phyloP scores from a whole-genome alignment of 2,797 vertebrate species.

The Lithobates pipiens region DNA sequence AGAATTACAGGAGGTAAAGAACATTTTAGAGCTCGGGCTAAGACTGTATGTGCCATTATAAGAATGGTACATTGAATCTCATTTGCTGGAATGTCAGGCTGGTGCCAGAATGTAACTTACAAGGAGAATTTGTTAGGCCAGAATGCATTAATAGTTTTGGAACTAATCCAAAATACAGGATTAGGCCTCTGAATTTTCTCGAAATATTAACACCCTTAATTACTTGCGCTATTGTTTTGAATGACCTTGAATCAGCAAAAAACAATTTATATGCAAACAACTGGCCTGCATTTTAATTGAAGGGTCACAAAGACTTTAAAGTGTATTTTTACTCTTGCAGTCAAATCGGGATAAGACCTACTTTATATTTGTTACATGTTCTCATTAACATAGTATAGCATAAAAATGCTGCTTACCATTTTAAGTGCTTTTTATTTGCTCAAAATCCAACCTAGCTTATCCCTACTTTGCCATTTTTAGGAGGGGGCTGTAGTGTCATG shows the following conservation, averaged over 20 bases:
- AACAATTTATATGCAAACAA: conserved; percentile 51
- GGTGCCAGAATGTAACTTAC: conserved; percentile 34
- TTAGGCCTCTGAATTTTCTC: conserved; percentile 34
- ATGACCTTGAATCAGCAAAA: conserved; percentile 51
- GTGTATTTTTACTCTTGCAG: too few relatives aligned
- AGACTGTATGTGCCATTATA: conserved; percentile 34
- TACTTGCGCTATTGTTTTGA: conserved; percentile 20
- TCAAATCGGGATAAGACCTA: not conserved
- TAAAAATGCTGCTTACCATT: too few relatives aligned
- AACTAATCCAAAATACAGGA: conserved; percentile 50
- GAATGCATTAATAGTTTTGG: conserved; percentile 52
- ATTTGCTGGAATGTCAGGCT: conserved; percentile 55
- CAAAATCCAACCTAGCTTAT: too few relatives aligned
- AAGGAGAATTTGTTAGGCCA: conserved; percentile 55
- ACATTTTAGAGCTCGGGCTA: conserved; percentile 24
- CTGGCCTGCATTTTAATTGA: conserved; percentile 22
- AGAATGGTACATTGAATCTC: conserved; percentile 38
- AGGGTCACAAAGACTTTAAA: conserved; percentile 19
- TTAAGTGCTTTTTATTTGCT: too few relatives aligned
- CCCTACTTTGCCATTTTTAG: too few relatives aligned
- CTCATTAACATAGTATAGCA: too few relatives aligned
- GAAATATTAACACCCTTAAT: conserved; percentile 43
- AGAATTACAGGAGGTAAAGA: conserved; percentile 32
- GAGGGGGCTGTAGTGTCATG: too few relatives aligned
- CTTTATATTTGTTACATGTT: too few relatives aligned